Conservation (phyloP, 2,888 invertebrate species). For the Dermolepida albohirtum region DNA sequence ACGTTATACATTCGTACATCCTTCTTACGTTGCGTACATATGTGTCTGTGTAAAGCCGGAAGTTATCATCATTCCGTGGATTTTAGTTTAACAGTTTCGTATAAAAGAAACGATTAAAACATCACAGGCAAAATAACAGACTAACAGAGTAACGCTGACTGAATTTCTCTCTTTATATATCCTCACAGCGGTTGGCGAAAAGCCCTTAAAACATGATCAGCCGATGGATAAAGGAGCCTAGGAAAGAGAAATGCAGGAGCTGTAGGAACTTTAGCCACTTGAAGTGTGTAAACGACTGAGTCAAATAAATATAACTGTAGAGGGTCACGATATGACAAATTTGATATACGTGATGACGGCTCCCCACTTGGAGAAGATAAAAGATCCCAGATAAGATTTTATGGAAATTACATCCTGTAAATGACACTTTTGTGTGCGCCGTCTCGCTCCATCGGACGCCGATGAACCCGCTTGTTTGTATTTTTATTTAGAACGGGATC, state of each 20-base stretch:
- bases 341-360: constrained; percentile 41
- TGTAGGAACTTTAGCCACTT: constrained; percentile 20
- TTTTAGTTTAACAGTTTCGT: too few relatives aligned
- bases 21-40: neutral
- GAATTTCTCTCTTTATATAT: neutral
- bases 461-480: constrained; percentile 17
- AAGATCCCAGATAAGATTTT: constrained; percentile 40
- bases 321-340: constrained; percentile 35
- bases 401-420: constrained; percentile 42
- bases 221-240: constrained; percentile 1
- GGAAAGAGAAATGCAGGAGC: constrained; percentile 6
- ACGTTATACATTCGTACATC: constrained; percentile 2
- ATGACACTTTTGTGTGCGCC: constrained; percentile 39
- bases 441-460: constrained; percentile 20
- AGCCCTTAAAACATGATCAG: constrained; percentile 13
- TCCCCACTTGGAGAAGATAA: constrained; percentile 33
- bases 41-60: neutral
- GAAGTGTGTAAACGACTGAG: constrained; percentile 20
- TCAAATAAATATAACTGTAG: constrained; percentile 25
- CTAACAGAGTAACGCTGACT: too few relatives aligned
- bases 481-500: constrained; percentile 35
- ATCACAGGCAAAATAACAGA: too few relatives aligned
- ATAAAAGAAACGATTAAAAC: too few relatives aligned
- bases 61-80: too few relatives aligned
- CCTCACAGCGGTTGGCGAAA: neutral